phyloP scores from a whole-genome alignment of 1,140 invertebrate genomes.

The Drosophila pseudoobscura region DNA sequence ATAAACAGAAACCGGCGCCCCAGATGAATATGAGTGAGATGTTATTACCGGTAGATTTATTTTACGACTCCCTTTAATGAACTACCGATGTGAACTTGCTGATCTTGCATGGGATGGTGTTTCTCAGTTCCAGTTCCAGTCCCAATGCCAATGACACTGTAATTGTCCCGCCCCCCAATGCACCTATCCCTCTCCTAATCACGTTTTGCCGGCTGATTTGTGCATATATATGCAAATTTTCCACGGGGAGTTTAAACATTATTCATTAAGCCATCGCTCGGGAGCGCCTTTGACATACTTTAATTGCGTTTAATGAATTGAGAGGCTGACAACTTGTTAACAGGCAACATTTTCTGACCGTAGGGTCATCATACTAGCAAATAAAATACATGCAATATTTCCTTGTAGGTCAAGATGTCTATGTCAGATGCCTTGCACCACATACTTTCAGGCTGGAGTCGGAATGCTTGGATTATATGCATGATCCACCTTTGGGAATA shows the following conservation, averaged over 20 bases:
- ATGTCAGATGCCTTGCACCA: not conserved
- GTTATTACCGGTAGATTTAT: conserved; percentile 47
- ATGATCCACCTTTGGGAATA: not conserved
- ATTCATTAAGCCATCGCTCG: conserved; percentile 6
- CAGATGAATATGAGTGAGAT: conserved; percentile 1
- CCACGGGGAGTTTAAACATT: conserved; percentile 1
- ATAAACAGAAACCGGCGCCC: conserved; percentile 33
- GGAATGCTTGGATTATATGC: not conserved
- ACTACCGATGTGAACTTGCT: conserved; percentile 54
- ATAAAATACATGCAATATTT: conserved; percentile 2
- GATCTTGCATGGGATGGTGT: conserved; percentile 8
- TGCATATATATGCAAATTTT: conserved; percentile 34
- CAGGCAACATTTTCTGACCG: not conserved
- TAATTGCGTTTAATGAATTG: conserved; percentile 24
- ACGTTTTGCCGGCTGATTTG: conserved; percentile 40
- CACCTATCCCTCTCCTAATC: conserved; percentile 29
- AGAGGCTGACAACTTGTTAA: conserved; percentile 1
- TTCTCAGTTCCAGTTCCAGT: conserved; percentile 9
- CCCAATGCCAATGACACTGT: conserved; percentile 35
- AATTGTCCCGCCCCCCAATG: not conserved
- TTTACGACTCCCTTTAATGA: conserved; percentile 70
- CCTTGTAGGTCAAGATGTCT: not conserved
- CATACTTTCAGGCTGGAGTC: conserved; percentile 32
- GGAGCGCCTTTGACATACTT: conserved; percentile 13
- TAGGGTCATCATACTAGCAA: not conserved